A percentile compares a stretch with the other conserved stretches of the same genome.
Conservation (phyloP, 1,140 invertebrate species). For the Frieseomelitta varia region DNA sequence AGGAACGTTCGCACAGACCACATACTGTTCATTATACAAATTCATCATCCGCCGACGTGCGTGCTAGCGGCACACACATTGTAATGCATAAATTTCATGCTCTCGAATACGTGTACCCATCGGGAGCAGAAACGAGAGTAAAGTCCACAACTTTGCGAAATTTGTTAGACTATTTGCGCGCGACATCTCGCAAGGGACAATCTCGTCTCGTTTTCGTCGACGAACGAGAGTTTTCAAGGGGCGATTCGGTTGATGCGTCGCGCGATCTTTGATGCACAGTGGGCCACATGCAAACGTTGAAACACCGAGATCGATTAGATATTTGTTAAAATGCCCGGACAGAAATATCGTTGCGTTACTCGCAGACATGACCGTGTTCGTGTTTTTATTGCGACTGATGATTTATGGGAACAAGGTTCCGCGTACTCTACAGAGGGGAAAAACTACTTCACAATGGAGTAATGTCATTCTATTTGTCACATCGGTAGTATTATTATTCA, state of each 20-base stretch:
- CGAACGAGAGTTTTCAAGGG: not conserved
- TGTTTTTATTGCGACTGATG: not conserved
- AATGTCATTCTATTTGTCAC: not conserved
- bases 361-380: too few relatives aligned
- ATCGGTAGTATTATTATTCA: not conserved
- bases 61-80: too few relatives aligned
- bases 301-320: not conserved
- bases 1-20: not conserved
- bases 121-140: not conserved
- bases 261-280: not conserved
- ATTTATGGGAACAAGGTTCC: not conserved
- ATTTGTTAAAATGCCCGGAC: not conserved
- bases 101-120: not conserved
- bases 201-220: too few relatives aligned
- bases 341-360: slow-evolving; percentile 7
- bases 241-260: not conserved
- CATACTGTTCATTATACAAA: not conserved
- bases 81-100: not conserved
- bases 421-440: not conserved
- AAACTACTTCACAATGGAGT: not conserved
- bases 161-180: not conserved
- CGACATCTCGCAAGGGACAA: not conserved
- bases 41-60: not conserved
- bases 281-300: not conserved
- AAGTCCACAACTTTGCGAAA: not conserved